Evolutionary conservation across 1,140 invertebrate species (phyloP).

Genomic region (Linepithema humile): DNA sequence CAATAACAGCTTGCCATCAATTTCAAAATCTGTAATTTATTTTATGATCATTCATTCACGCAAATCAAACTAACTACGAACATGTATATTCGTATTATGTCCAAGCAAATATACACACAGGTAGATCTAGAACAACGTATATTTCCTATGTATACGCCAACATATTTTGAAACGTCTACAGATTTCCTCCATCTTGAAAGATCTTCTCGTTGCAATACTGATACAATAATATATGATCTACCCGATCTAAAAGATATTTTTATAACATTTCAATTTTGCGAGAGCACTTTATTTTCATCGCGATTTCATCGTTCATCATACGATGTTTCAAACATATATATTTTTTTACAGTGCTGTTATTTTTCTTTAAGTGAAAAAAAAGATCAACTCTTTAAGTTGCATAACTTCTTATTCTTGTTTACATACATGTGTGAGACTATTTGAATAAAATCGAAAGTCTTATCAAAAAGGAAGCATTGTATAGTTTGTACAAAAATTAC

Average conservation of each 20-base stretch:
- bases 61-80: constrained; percentile 43
- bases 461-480: constrained; percentile 37
- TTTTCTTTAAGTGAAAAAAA: neutral
- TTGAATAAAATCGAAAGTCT: neutral
- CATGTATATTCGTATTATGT: constrained; percentile 7
- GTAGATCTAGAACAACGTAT: constrained; percentile 40
- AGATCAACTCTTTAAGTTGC: neutral
- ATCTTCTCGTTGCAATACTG: constrained; percentile 36
- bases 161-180: constrained; percentile 16
- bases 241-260: constrained; percentile 22
- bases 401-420: no score
- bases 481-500: constrained; percentile 30
- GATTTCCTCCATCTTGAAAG: neutral
- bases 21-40: constrained; percentile 37
- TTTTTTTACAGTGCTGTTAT: neutral
- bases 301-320: constrained; percentile 10
- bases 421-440: neutral
- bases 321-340: neutral
- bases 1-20: constrained; percentile 20
- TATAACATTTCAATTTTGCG: constrained; percentile 32
- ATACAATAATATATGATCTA: constrained; percentile 38
- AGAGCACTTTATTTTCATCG: neutral
- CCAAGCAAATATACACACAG: constrained; percentile 44
- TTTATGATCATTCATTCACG: constrained; percentile 31
- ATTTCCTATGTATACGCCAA: constrained; percentile 29